These are phyloP conservation scores for Tautogolabrus adspersus DNA, from an alignment of 2,113 vertebrate genomes.

Conservation along the genomic window DNA sequence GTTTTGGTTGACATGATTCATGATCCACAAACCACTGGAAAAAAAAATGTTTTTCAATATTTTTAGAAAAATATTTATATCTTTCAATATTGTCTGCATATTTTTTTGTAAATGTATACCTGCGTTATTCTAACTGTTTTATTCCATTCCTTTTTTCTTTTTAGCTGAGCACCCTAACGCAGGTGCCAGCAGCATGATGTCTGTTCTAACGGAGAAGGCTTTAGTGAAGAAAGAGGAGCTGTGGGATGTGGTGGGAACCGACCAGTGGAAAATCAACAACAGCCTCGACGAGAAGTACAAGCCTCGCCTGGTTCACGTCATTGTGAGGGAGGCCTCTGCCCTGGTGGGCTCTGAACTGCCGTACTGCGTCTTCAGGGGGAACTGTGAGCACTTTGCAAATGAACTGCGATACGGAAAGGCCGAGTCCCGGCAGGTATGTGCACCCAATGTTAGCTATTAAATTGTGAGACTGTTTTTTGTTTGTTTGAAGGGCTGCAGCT, in stretches of 20 bases:
- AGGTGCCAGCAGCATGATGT: constrained; percentile 83
- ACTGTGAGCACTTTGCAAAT: constrained; percentile 88
- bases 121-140: too few species aligned
- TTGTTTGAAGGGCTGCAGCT: background rate
- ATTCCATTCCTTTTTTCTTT: background rate
- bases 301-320: constrained; percentile 51
- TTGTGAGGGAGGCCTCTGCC: constrained; percentile 68
- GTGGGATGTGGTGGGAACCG: constrained; percentile 67
- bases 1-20: too few species aligned
- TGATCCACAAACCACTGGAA: too few species aligned
- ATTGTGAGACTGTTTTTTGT: background rate
- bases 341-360: constrained; percentile 65
- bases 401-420: constrained; percentile 83
- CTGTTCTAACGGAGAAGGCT: constrained; percentile 81
- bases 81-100: too few species aligned
- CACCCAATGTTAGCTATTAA: background rate
- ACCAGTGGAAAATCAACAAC: constrained; percentile 82
- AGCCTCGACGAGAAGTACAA: constrained; percentile 71
- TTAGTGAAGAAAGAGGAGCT: constrained; percentile 84
- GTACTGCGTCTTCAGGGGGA: constrained; percentile 72
- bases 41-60: too few species aligned
- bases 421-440: constrained; percentile 86
- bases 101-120: too few species aligned
- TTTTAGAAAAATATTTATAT: too few species aligned
- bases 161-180: constrained; percentile 75